phyloP scores from a whole-genome alignment of 2,113 vertebrate species.

The Mustela nigripes region DNA sequence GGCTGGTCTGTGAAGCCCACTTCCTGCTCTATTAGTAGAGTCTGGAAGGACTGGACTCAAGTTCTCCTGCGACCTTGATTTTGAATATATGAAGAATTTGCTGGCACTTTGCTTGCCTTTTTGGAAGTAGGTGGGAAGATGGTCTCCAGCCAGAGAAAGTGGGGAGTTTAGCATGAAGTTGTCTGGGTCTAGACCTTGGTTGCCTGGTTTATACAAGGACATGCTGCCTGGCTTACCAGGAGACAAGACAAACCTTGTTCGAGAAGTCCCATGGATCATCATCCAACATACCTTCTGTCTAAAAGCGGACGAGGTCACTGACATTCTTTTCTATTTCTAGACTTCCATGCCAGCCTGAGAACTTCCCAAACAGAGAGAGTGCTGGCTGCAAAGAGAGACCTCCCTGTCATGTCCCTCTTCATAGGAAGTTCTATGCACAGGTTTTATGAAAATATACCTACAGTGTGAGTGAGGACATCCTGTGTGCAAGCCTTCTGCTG shows the following conservation, averaged over 20 bases:
- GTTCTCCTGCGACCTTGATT: background rate
- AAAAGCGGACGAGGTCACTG: background rate
- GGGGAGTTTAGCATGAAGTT: background rate
- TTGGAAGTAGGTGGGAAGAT: background rate
- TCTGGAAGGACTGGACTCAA: background rate
- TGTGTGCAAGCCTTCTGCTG: conserved; percentile 82
- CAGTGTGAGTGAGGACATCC: conserved; percentile 78
- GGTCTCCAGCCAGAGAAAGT: background rate
- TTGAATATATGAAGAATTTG: background rate
- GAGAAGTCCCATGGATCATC: background rate
- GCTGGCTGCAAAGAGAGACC: background rate
- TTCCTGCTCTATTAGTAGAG: background rate
- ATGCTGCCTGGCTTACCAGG: background rate
- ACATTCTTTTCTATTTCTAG: background rate
- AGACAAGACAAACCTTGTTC: background rate
- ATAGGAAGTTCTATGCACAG: conserved; percentile 31
- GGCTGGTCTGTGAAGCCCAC: background rate
- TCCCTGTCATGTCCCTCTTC: background rate
- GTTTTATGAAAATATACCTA: conserved; percentile 66
- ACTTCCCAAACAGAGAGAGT: background rate
- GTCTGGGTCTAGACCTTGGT: background rate
- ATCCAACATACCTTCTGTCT: background rate
- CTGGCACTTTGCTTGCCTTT: background rate
- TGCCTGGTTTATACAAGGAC: background rate
- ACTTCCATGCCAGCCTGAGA: background rate